Base-by-base conservation (phyloP, 2,888 invertebrate genomes). In the Allolobophora icterica region DNA sequence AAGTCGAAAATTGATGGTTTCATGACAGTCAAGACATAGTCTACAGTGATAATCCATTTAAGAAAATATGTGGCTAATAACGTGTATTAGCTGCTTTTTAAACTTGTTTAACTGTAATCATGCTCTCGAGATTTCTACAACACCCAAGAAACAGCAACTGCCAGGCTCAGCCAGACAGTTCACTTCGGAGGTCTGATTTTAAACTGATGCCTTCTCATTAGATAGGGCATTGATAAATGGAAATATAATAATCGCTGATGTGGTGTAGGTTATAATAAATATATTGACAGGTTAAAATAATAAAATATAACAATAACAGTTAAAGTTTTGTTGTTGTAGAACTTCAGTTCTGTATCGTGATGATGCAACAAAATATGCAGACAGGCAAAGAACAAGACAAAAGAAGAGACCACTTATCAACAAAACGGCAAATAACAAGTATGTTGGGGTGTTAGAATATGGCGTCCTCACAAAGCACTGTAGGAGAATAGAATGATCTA, bases 261-360 rank as follows among this genome's bases (percentile, higher is more conserved):
- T 24, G 38, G 45, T 71, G 71, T 71, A n/a, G 30, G 1, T n/a
- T 71, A 13, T 71, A 52, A 52, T 21, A 21, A 52, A 52, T 52
- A 71, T n/a, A 8, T 71, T 71, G 15, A n/a, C n/a, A 71, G n/a
- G 71, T 71, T 71, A 71, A n/a, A 71, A 45, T 45, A 45, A 45
- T 71, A 24, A 17, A 71, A n/a, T n/a, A n/a, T n/a, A 71, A n/a
- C 71, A 71, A n/a, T 71, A n/a, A 71, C 17, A n/a, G n/a, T 71
- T 13, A 71, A 4, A 13, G 30, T 71, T 71, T 71, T 71, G 71
- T 71, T 71, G 30, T 90, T 30, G 8, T 71, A 90, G 90, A 90
- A 71, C 90, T 90, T 52, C 90, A 90, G 35, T 90, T 90, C 52
- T 71, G 90, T n/a, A 42, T 90, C 34, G 90, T 71, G n/a, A 90